These are phyloP conservation scores for Triops longicaudatus DNA, from an alignment of 1,140 invertebrate species.

Conservation along the genomic window DNA sequence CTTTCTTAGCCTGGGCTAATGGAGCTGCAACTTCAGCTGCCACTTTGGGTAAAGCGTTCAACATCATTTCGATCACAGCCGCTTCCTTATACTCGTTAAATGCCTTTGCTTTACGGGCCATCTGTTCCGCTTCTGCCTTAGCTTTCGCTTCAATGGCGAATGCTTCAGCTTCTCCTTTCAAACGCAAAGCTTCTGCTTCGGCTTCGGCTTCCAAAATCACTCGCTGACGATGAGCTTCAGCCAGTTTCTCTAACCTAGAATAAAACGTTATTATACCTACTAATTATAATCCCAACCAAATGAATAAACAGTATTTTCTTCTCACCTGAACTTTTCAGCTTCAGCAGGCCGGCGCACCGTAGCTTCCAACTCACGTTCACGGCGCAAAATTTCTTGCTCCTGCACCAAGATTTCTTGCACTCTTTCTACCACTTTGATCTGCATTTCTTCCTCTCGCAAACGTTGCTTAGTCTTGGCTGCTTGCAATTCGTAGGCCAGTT, in stretches of 20 bases:
- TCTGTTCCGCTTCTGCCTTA: slow-evolving; percentile 90
- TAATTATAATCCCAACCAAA: neutral
- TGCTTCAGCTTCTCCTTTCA: slow-evolving; percentile 81
- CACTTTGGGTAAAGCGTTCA: slow-evolving; percentile 90
- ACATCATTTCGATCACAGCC: slow-evolving; percentile 94
- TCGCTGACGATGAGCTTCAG: slow-evolving; percentile 79
- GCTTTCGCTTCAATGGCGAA: slow-evolving; percentile 89
- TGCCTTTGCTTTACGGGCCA: slow-evolving; percentile 92
- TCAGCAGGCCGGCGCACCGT: slow-evolving; percentile 83
- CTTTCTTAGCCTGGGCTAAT: slow-evolving; percentile 84
- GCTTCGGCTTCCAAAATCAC: slow-evolving; percentile 86
- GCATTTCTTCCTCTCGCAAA: slow-evolving; percentile 95
- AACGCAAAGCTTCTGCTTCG: slow-evolving; percentile 77
- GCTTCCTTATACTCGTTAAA: slow-evolving; percentile 93
- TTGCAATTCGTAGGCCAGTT: slow-evolving; percentile 88
- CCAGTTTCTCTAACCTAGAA: slow-evolving; percentile 73
- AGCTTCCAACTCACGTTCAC: slow-evolving; percentile 80
- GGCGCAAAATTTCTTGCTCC: slow-evolving; percentile 61
- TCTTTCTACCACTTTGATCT: slow-evolving; percentile 86
- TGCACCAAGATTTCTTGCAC: slow-evolving; percentile 85
- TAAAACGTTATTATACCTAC: neutral
- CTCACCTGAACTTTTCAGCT: slow-evolving; percentile 75
- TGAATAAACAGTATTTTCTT: slow-evolving; percentile 17
- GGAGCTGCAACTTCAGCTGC: slow-evolving; percentile 93
- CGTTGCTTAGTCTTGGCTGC: slow-evolving; percentile 91